Conservation (phyloP, 2,797 vertebrate species). For the Schizopygopsis pylzovi region DNA sequence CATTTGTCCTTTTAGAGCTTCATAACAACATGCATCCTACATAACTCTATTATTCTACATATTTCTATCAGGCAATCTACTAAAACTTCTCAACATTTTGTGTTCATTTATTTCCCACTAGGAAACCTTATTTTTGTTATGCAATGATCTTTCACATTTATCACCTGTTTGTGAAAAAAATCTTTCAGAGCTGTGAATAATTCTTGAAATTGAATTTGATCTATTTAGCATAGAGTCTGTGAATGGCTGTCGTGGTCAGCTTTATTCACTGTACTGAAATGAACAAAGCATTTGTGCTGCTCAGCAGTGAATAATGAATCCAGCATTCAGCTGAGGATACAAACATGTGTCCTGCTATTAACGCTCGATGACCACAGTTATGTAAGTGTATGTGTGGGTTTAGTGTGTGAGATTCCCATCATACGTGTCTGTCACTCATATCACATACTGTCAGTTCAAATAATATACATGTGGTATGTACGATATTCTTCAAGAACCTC, state of each 20-base stretch:
- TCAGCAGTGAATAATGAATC: constrained; percentile 5
- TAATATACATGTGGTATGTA: neutral
- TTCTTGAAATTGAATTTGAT: neutral
- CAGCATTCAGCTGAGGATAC: neutral
- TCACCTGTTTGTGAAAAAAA: neutral
- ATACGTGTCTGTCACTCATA: constrained; percentile 39
- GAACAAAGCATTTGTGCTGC: neutral
- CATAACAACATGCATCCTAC: neutral
- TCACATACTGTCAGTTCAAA: constrained; percentile 15
- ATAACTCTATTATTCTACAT: too few relatives aligned
- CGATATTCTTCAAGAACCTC: neutral
- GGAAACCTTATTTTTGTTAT: neutral
- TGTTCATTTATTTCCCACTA: neutral
- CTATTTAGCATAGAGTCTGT: too few relatives aligned
- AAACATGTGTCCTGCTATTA: neutral
- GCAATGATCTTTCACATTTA: neutral
- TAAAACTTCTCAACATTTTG: neutral
- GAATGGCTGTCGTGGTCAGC: neutral
- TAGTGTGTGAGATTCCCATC: constrained; percentile 25
- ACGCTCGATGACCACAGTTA: neutral
- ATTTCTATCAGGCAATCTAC: neutral
- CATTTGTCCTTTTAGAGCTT: neutral
- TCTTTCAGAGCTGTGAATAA: neutral
- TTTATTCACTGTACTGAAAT: neutral
- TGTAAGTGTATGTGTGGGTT: constrained; percentile 17